These are phyloP conservation scores for Venusia cambrica DNA, from an alignment of 2,888 invertebrate species.

Conservation along the genomic window DNA sequence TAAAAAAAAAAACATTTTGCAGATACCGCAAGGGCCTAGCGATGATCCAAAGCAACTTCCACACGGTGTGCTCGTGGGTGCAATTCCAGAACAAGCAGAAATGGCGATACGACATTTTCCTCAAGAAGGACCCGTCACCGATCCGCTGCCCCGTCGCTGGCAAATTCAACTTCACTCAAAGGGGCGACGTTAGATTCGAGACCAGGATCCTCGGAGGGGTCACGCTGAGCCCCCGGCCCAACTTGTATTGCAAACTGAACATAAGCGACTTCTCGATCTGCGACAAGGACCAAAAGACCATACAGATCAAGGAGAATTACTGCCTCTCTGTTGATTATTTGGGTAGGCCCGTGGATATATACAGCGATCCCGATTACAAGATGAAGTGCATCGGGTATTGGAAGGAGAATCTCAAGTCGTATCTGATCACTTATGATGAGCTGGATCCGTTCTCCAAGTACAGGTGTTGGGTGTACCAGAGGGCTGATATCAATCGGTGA, in stretches of 20 bases:
- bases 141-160: conserved; percentile 98
- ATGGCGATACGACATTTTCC: conserved; percentile 93
- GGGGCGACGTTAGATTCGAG: conserved; percentile 93
- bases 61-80: conserved; percentile 96
- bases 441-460: conserved; percentile 97
- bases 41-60: conserved; percentile 93
- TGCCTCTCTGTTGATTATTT: conserved; percentile 98
- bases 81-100: conserved; percentile 91
- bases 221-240: conserved; percentile 95
- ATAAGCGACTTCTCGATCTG: conserved; percentile 98
- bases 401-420: conserved; percentile 98
- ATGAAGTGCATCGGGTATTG: conserved; percentile 99
- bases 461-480: conserved; percentile 98
- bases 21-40: conserved; percentile 93
- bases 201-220: conserved; percentile 98
- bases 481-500: conserved; percentile 94
- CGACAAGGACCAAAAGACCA: conserved; percentile 96
- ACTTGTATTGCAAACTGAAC: conserved; percentile 94
- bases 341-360: conserved; percentile 96
- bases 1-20: conserved; percentile 28
- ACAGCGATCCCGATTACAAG: conserved; percentile 97
- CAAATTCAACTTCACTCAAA: conserved; percentile 96
- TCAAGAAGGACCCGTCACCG: conserved; percentile 93
- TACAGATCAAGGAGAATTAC: conserved; percentile 96
- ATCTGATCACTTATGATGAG: conserved; percentile 97